A percentile compares a stretch with the other conserved stretches of the same genome.
Conservation (phyloP, 1,140 invertebrate species). For the Solenopsis invicta region DNA sequence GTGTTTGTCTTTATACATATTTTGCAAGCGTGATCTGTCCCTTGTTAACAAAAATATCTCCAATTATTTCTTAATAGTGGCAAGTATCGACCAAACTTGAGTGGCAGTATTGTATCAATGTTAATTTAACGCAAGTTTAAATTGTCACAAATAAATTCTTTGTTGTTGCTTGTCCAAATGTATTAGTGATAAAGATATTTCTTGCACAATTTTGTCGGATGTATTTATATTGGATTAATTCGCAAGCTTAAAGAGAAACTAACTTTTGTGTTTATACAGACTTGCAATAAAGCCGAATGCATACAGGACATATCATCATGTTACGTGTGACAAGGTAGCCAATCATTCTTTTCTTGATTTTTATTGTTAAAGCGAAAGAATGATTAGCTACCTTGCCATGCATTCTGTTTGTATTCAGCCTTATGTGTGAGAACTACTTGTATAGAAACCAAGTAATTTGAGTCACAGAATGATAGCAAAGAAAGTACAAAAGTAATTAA, state of each 20-base stretch:
- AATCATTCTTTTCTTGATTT: too few species aligned
- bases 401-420: too few species aligned
- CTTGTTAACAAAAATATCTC: background rate
- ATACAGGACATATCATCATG: too few species aligned
- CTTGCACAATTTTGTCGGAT: background rate
- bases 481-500: background rate
- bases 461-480: background rate
- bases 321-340: too few species aligned
- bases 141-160: background rate
- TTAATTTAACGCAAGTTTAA: background rate
- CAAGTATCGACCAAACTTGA: background rate
- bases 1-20: background rate
- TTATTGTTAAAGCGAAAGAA: too few species aligned
- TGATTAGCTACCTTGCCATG: too few species aligned
- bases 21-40: background rate
- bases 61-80: background rate
- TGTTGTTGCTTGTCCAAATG: background rate
- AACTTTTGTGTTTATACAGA: background rate
- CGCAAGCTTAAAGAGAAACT: background rate
- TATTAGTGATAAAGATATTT: background rate
- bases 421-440: background rate
- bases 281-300: background rate
- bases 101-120: background rate
- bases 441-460: background rate
- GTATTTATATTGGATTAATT: background rate